Evolutionary conservation across 1,140 invertebrate species (phyloP).

Genomic region (Hermatobates lingyangjiaoensis): DNA sequence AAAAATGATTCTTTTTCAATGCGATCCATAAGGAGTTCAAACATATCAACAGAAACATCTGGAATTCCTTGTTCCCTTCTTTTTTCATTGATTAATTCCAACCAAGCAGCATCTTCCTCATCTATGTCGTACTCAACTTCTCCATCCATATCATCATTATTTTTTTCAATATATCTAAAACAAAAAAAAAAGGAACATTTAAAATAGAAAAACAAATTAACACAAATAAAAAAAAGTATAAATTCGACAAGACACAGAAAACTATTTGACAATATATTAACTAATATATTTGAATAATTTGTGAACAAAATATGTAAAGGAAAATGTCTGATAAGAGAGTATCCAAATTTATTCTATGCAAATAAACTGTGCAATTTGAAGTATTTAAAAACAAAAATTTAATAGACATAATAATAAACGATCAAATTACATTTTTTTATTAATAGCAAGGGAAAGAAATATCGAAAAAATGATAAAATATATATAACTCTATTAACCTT

Average conservation of each 20-base stretch:
- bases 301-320: neutral
- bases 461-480: neutral
- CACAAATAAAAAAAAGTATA: neutral
- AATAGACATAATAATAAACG: neutral
- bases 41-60: conserved; percentile 58
- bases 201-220: neutral
- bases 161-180: conserved; percentile 79
- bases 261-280: neutral
- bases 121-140: conserved; percentile 94
- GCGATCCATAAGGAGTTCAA: conserved; percentile 90
- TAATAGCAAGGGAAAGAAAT: neutral
- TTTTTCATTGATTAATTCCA: conserved; percentile 70
- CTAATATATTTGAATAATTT: neutral
- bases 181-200: neutral
- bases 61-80: conserved; percentile 43
- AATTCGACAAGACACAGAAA: neutral
- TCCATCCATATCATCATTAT: conserved; percentile 79
- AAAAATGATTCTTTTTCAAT: conserved; percentile 96
- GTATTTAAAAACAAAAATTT: neutral
- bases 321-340: neutral
- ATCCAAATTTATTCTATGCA: neutral
- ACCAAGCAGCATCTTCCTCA: conserved; percentile 89
- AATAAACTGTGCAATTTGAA: neutral
- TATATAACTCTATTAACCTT: conserved; percentile 28
- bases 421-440: neutral